These are phyloP conservation scores for Drosophila funebris DNA, from an alignment of 1,140 invertebrate genomes.

Conservation along the genomic window DNA sequence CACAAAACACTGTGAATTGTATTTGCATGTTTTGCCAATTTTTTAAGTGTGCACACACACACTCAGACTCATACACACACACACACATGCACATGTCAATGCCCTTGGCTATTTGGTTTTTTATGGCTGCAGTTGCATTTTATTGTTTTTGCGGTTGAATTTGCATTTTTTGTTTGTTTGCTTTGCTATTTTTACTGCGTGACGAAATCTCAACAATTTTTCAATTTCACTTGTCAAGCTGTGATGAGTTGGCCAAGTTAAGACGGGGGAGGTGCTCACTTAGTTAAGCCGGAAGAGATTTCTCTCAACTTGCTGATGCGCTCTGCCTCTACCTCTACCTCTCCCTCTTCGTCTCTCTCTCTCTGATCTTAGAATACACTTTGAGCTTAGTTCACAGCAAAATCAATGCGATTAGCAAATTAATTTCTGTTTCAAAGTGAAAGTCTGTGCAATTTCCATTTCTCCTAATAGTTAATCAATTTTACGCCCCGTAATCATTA, in stretches of 20 bases:
- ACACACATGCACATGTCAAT: conserved; percentile 21
- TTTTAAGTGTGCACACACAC: not conserved
- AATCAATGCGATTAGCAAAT: conserved; percentile 10
- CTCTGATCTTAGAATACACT: conserved; percentile 30
- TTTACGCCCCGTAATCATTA: conserved; percentile 35
- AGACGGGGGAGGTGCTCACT: too few species aligned
- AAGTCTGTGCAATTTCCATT: conserved; percentile 46
- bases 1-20: not conserved
- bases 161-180: conserved; percentile 48
- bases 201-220: conserved; percentile 52
- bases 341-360: not conserved
- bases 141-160: conserved; percentile 38
- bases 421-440: conserved; percentile 62
- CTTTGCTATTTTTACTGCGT: conserved; percentile 35
- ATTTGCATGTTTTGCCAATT: not conserved
- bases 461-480: conserved; percentile 63
- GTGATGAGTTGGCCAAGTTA: conserved; percentile 3
- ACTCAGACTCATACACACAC: not conserved
- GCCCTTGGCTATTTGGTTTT: conserved; percentile 26
- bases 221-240: conserved; percentile 39
- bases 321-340: not conserved
- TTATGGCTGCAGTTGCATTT: conserved; percentile 18
- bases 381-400: not conserved
- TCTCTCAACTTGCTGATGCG: too few species aligned
- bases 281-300: conserved; percentile 20